A percentile compares a stretch with the other conserved stretches of the same genome.
Conservation (phyloP, 2,797 vertebrate species). For the Apogon hyalosoma region DNA sequence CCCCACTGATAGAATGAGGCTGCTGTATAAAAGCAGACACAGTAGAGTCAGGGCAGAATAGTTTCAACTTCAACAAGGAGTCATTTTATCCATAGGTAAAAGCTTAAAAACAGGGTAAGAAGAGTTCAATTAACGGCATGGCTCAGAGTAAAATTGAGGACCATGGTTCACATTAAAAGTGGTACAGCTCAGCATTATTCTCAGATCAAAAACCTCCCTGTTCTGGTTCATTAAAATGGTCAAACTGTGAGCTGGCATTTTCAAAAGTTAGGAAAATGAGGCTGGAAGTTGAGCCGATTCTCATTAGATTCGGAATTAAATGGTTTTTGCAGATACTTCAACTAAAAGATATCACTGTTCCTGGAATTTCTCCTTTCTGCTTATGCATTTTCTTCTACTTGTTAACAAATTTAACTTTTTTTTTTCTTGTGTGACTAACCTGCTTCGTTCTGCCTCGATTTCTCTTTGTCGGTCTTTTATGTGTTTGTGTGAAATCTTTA, state of each 20-base stretch:
- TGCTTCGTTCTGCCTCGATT: neutral
- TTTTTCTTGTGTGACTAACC: too few species aligned
- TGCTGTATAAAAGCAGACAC: conserved; percentile 3
- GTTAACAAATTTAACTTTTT: too few species aligned
- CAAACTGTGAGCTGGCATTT: neutral
- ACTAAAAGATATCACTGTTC: neutral
- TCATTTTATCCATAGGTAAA: conserved; percentile 1
- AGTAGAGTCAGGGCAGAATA: neutral
- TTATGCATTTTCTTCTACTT: neutral
- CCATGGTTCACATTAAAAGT: conserved; percentile 27
- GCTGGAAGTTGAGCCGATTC: conserved; percentile 3
- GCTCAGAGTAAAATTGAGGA: conserved; percentile 13
- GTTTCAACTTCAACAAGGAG: conserved; percentile 29
- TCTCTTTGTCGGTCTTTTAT: too few species aligned
- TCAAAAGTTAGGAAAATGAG: conserved; percentile 14
- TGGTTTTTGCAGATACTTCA: neutral
- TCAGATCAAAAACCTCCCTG: conserved; percentile 36
- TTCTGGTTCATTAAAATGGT: conserved; percentile 23
- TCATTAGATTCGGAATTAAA: conserved; percentile 24
- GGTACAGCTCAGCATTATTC: conserved; percentile 29
- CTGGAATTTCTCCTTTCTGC: neutral
- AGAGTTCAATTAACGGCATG: conserved; percentile 40
- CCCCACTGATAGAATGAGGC: conserved; percentile 27
- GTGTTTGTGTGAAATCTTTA: too few species aligned
- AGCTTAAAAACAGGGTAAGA: conserved; percentile 21